Percentiles rank a stretch among this genome's conserved stretches.
These are phyloP conservation scores for Latheticus oryzae DNA, from an alignment of 2,888 invertebrate genomes.

Conservation along the genomic window DNA sequence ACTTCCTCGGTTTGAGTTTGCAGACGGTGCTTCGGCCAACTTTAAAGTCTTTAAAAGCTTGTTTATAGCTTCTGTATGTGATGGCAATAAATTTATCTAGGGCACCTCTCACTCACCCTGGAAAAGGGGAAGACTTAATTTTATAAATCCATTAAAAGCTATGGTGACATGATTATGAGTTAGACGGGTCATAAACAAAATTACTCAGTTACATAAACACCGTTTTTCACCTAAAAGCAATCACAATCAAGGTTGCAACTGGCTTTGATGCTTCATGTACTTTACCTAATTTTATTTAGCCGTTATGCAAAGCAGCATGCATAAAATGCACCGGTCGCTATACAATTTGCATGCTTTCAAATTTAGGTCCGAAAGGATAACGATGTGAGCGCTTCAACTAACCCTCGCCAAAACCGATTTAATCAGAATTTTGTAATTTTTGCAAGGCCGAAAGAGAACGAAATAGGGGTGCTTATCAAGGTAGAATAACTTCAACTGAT, in stretches of 20 bases:
- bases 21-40: slow-evolving; percentile 18
- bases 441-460: slow-evolving; percentile 9
- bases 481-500: slow-evolving; percentile 14
- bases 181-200: slow-evolving; percentile 14
- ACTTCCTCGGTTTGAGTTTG: slow-evolving; percentile 5
- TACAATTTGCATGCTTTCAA: slow-evolving; percentile 45
- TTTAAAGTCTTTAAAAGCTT: slow-evolving; percentile 24
- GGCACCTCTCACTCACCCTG: slow-evolving; percentile 13
- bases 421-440: slow-evolving; percentile 33
- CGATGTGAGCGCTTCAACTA: slow-evolving; percentile 26
- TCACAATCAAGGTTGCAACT: slow-evolving; percentile 15
- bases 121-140: slow-evolving; percentile 24
- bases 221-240: slow-evolving; percentile 11
- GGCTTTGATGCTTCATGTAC: slow-evolving; percentile 35
- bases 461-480: slow-evolving; percentile 28
- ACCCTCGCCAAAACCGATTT: slow-evolving; percentile 30
- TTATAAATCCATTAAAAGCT: slow-evolving; percentile 22
- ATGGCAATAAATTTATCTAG: slow-evolving; percentile 24
- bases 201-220: slow-evolving; percentile 1
- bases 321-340: slow-evolving; percentile 44
- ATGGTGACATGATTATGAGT: slow-evolving; percentile 14
- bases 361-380: slow-evolving; percentile 41
- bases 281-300: slow-evolving; percentile 43
- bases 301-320: slow-evolving; percentile 42
- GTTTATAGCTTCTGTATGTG: slow-evolving; percentile 23